Conservation (phyloP, 2,113 vertebrate genomes). For the Saguinus midas region DNA sequence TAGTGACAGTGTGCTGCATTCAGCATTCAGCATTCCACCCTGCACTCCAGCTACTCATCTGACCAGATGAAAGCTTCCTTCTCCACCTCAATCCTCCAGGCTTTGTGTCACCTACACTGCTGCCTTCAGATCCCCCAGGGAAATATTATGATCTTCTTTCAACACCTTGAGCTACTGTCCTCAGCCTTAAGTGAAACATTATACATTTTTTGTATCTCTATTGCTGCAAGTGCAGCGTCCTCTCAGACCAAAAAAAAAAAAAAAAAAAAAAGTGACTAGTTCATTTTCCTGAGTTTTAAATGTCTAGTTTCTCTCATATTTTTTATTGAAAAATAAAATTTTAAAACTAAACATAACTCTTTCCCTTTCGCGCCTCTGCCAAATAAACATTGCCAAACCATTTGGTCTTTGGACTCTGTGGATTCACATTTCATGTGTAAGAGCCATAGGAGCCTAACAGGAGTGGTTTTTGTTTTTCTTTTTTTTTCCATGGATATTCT, state of each 20-base stretch:
- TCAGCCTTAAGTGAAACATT: neutral
- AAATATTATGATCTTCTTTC: conserved; percentile 42
- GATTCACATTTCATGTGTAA: neutral
- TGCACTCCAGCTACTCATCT: neutral
- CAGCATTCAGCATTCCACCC: neutral
- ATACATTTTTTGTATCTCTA: neutral
- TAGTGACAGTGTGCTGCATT: neutral
- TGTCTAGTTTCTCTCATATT: neutral
- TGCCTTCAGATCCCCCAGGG: conserved; percentile 30
- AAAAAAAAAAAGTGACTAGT: neutral
- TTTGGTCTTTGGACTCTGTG: neutral
- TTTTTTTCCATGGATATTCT: fast-evolving
- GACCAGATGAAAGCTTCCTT: conserved; percentile 40
- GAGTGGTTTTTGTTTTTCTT: no score
- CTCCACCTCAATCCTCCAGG: neutral
- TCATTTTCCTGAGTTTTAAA: conserved; percentile 23
- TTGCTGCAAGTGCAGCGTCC: neutral
- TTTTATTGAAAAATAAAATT: neutral
- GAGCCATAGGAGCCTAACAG: fast-evolving
- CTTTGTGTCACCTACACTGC: conserved; percentile 6
- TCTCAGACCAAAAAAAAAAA: neutral
- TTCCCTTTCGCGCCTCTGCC: neutral
- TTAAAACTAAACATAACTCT: neutral
- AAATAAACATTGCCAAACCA: fast-evolving
- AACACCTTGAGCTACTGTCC: neutral